A percentile compares a stretch with the other conserved stretches of the same genome.
phyloP scores from a whole-genome alignment of 1,140 invertebrate genomes.

The Ephestia elutella region DNA sequence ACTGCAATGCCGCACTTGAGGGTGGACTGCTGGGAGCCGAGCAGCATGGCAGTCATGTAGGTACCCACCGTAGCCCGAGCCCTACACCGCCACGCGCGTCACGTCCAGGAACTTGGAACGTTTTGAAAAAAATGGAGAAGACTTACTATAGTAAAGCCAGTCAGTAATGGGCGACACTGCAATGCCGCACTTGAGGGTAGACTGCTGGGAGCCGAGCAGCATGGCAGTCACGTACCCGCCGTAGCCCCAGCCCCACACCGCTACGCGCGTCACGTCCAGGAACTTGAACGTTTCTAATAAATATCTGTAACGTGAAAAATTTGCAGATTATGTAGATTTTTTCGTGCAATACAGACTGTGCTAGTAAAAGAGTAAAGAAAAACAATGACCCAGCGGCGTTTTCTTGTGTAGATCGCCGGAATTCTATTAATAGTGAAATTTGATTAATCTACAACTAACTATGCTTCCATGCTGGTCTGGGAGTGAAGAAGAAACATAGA shows the following conservation, averaged over 20 bases:
- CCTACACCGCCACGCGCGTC: slow-evolving; percentile 92
- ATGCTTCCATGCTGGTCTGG: too few relatives aligned
- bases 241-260: slow-evolving; percentile 98
- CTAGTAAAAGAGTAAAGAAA: too few relatives aligned
- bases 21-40: slow-evolving; percentile 88
- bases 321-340: background rate
- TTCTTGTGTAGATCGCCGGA: too few relatives aligned
- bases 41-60: slow-evolving; percentile 92
- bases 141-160: slow-evolving; percentile 95
- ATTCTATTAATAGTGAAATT: too few relatives aligned
- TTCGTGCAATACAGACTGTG: too few relatives aligned
- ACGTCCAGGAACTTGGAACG: slow-evolving; percentile 88
- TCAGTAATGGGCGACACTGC: slow-evolving; percentile 95
- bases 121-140: slow-evolving; percentile 81
- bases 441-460: too few relatives aligned
- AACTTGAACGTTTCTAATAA: slow-evolving; percentile 88
- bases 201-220: slow-evolving; percentile 88
- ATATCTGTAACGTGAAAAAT: slow-evolving; percentile 74
- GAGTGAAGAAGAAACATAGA: too few relatives aligned
- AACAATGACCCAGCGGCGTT: too few relatives aligned
- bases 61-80: slow-evolving; percentile 98
- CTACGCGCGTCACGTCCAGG: slow-evolving; percentile 89
- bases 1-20: slow-evolving; percentile 95
- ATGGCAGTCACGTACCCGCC: slow-evolving; percentile 94
- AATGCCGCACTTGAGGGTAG: slow-evolving; percentile 92